A percentile compares a stretch with the other conserved stretches of the same genome.
Evolutionary conservation across 2,797 vertebrate species (phyloP).

Genomic region (Pantherophis alleghaniensis): DNA sequence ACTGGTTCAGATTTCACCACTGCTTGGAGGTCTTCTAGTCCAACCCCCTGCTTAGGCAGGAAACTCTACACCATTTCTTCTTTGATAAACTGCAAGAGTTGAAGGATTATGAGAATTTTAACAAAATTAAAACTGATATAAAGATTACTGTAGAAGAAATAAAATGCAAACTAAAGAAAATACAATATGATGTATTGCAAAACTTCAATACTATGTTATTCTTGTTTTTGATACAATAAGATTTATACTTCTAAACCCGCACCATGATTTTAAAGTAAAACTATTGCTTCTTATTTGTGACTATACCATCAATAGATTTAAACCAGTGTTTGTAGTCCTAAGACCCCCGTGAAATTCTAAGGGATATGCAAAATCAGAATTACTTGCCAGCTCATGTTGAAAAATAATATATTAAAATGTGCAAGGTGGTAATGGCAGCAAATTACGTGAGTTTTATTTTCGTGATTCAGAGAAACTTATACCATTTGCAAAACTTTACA

Average conservation of each 20-base stretch:
- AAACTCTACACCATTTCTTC: background rate
- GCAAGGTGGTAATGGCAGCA: background rate
- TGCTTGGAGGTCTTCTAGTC: no score
- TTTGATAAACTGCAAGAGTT: background rate
- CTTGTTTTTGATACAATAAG: background rate
- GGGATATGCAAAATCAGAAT: background rate
- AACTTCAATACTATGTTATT: background rate
- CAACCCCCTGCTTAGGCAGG: no score
- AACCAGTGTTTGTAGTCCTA: background rate
- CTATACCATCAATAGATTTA: background rate
- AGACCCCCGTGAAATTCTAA: background rate
- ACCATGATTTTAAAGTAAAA: background rate
- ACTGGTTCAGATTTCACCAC: no score
- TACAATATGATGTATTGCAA: background rate
- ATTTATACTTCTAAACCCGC: background rate
- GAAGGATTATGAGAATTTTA: background rate
- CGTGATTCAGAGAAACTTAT: background rate
- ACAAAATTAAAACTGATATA: background rate
- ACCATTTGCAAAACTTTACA: background rate
- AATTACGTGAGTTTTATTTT: background rate
- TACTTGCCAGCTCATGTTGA: background rate
- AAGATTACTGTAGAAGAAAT: background rate
- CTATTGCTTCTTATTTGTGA: background rate
- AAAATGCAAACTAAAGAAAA: background rate
- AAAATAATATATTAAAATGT: background rate